A percentile compares a stretch with the other conserved stretches of the same genome.
Evolutionary conservation across 2,888 invertebrate genomes (phyloP).

Genomic region (Arctia plantaginis): DNA sequence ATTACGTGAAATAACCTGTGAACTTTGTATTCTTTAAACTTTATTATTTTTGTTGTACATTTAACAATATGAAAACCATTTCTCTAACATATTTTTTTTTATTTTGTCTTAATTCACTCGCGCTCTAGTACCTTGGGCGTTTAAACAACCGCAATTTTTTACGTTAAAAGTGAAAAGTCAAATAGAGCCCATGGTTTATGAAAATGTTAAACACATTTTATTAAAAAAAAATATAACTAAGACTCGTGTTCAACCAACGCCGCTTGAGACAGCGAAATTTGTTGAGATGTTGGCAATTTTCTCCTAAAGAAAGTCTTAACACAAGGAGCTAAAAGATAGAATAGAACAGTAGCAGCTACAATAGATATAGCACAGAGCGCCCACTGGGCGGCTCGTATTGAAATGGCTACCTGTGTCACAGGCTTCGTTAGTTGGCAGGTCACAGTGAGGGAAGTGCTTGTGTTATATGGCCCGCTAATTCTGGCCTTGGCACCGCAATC

Average conservation of each 20-base stretch:
- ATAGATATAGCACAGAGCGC: conserved; percentile 71
- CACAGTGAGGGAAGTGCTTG: conserved; percentile 59
- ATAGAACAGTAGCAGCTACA: conserved; percentile 68
- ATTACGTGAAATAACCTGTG: background rate
- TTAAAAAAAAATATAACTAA: background rate
- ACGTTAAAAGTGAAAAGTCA: background rate
- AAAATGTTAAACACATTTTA: background rate
- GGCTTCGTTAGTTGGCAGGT: conserved; percentile 62
- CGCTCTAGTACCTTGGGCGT: background rate
- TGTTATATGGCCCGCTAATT: conserved; percentile 75
- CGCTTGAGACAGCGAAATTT: conserved; percentile 75
- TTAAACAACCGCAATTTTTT: background rate
- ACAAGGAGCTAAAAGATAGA: conserved; percentile 75
- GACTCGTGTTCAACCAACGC: conserved; percentile 70
- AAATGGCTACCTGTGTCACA: conserved; percentile 62
- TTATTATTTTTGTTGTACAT: background rate
- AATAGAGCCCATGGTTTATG: too few species aligned
- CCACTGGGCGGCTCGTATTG: conserved; percentile 78
- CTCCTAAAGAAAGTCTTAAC: conserved; percentile 65
- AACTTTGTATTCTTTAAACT: background rate
- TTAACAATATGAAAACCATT: background rate
- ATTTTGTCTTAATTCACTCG: background rate
- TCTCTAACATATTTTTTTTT: background rate
- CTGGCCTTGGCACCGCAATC: conserved; percentile 75
- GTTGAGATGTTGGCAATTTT: conserved; percentile 62